A percentile compares a stretch with the other conserved stretches of the same genome.
Evolutionary conservation across 2,888 invertebrate genomes (phyloP).

Genomic region (Trissonchulus latispiculum): DNA sequence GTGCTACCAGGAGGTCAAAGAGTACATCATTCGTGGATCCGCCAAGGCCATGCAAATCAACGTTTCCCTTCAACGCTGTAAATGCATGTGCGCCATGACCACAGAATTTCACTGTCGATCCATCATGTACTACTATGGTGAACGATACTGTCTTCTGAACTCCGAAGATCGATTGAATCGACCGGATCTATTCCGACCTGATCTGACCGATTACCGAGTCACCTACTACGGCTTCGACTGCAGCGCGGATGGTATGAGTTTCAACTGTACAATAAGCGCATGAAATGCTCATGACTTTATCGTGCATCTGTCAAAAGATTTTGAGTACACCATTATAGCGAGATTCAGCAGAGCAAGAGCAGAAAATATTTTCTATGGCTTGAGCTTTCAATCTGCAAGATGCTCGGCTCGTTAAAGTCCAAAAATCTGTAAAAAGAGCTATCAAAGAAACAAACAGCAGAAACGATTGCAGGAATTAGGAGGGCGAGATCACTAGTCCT

Average conservation of each 20-base stretch:
- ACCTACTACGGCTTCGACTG: constrained; percentile 14
- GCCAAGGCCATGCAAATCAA: constrained; percentile 40
- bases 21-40: constrained; percentile 33
- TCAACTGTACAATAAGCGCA: too few relatives aligned
- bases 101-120: constrained; percentile 31
- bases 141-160: constrained; percentile 39
- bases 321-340: too few relatives aligned
- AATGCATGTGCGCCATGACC: constrained; percentile 13
- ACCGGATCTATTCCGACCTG: constrained; percentile 6
- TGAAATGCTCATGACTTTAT: too few relatives aligned
- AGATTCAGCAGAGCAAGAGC: too few relatives aligned
- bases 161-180: constrained; percentile 35
- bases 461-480: too few relatives aligned
- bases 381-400: too few relatives aligned
- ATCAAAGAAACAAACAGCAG: too few relatives aligned
- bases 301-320: too few relatives aligned
- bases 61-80: constrained; percentile 37
- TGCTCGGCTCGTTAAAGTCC: too few relatives aligned
- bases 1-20: constrained; percentile 28
- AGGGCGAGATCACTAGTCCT: too few relatives aligned
- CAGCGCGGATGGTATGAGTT: neutral
- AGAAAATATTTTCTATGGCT: too few relatives aligned
- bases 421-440: too few relatives aligned
- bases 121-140: constrained; percentile 39
- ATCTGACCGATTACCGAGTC: constrained; percentile 5